These are phyloP conservation scores for Cephus rjabovi DNA, from an alignment of 2,888 invertebrate species.

Conservation along the genomic window DNA sequence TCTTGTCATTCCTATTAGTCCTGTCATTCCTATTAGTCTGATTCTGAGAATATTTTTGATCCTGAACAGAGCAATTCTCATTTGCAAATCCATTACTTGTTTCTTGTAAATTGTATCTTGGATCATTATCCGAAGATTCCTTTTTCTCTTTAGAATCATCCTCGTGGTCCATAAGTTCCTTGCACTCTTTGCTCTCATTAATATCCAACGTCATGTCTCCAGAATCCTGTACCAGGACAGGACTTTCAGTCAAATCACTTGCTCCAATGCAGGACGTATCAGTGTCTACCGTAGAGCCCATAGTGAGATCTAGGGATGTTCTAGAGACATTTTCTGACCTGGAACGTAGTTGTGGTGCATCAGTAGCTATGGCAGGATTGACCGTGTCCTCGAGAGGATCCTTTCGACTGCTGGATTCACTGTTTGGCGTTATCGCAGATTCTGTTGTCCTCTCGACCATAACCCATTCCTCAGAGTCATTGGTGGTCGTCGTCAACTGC, in stretches of 20 bases:
- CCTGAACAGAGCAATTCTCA: neutral
- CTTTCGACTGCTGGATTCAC: slow-evolving; percentile 51
- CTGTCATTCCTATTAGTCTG: slow-evolving; percentile 5
- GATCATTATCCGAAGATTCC: neutral
- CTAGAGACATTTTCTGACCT: slow-evolving; percentile 55
- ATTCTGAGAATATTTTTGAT: slow-evolving; percentile 9
- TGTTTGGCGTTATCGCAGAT: slow-evolving; percentile 51
- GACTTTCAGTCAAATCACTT: slow-evolving; percentile 55
- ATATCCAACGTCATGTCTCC: slow-evolving; percentile 45
- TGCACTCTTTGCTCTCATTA: slow-evolving; percentile 21
- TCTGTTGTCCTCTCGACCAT: slow-evolving; percentile 54
- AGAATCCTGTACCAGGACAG: slow-evolving; percentile 42
- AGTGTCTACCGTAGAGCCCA: slow-evolving; percentile 55
- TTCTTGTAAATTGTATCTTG: neutral
- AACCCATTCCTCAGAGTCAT: slow-evolving; percentile 58
- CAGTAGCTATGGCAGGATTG: slow-evolving; percentile 52
- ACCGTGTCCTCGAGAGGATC: slow-evolving; percentile 48
- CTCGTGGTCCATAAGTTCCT: slow-evolving; percentile 12
- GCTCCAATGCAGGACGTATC: slow-evolving; percentile 56
- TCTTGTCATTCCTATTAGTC: neutral
- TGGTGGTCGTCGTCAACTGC: slow-evolving; percentile 45
- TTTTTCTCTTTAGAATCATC: slow-evolving; percentile 5
- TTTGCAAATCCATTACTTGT: neutral
- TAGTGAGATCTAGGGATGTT: slow-evolving; percentile 56
- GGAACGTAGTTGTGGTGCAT: slow-evolving; percentile 47